Conservation (phyloP, 2,797 vertebrate species). For the Steatocranus sp. region DNA sequence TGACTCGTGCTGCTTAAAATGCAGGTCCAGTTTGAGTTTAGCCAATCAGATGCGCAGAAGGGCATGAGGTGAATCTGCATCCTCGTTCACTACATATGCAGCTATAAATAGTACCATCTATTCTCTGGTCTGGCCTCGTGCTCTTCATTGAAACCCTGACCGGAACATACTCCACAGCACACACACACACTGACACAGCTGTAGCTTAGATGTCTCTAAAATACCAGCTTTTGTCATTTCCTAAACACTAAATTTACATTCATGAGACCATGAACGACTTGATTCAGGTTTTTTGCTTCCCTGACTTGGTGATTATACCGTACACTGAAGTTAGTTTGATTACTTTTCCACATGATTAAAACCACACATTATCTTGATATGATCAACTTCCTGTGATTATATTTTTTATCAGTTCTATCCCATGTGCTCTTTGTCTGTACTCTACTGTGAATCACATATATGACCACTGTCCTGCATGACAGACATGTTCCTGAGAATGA, state of each 20-base stretch:
- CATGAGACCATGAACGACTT: not conserved
- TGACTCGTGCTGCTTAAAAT: not conserved
- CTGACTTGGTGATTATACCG: not conserved
- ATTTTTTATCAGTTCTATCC: not conserved
- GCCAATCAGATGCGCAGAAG: not conserved
- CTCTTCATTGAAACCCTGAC: not conserved
- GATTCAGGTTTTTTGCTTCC: not conserved
- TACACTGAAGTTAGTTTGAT: not conserved
- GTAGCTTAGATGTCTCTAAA: not conserved
- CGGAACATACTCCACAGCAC: not conserved
- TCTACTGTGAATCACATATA: not conserved
- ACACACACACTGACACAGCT: not conserved
- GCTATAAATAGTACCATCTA: not conserved
- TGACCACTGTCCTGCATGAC: constrained; percentile 21
- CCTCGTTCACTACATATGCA: not conserved
- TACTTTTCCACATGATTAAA: not conserved
- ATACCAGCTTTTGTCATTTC: not conserved
- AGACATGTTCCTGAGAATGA: not conserved
- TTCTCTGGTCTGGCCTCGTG: not conserved
- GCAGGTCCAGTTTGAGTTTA: not conserved
- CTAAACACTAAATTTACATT: not conserved
- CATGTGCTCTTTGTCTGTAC: constrained; percentile 2
- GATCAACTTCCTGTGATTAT: not conserved
- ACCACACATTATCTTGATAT: not conserved
- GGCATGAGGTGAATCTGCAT: not conserved